Base-by-base conservation (phyloP, 2,888 invertebrate genomes). In the Neria commutata region DNA sequence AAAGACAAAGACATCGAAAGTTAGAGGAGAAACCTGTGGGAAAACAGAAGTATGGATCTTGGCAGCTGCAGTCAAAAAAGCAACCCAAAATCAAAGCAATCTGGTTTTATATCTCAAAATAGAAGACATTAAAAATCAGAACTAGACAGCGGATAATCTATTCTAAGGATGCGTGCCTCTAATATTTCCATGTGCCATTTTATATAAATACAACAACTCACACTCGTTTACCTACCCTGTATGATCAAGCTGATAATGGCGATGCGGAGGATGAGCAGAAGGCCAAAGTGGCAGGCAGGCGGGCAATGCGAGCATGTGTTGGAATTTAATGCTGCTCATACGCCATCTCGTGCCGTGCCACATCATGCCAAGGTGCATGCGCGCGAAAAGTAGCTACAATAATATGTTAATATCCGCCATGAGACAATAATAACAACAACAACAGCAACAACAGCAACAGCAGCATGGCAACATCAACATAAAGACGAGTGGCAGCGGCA, bases 331-430 rank as follows among this genome's bases (percentile, higher is more conserved):
- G 42, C 14, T 42, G 6, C 11, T 6, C 29, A 8, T 29, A 11
- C 11, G 29, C 29, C 11, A 11, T 11, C 29, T 8, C 29, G 11
- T 29, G 11, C 29, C 6, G 29, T 8, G 6, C 6, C 5, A 17
- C 21, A 17, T 8, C 14, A 17, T 21, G 42, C 42, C 42, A 42
- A 42, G 42, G 49, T 47, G 51, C 53, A 42, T 61, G 63, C 49
- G 61, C 63, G 66, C 58, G 65, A 62, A 66, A 68, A 70, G 68
- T 67, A 67, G 67, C 68, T 66, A 67, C 76, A 77, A 76, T 77
- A 78, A 75, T 73, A 77, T 77, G 78, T 76, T 78, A 77, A 77
- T 77, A 74, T 72, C 68, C 69, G 66, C 64, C 63, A 68, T 75
- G 76, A 77, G 76, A 68, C 68, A 67, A 66, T 67, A 61, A 65